These are phyloP conservation scores for Gambusia affinis DNA, from an alignment of 2,113 vertebrate species.

Conservation along the genomic window DNA sequence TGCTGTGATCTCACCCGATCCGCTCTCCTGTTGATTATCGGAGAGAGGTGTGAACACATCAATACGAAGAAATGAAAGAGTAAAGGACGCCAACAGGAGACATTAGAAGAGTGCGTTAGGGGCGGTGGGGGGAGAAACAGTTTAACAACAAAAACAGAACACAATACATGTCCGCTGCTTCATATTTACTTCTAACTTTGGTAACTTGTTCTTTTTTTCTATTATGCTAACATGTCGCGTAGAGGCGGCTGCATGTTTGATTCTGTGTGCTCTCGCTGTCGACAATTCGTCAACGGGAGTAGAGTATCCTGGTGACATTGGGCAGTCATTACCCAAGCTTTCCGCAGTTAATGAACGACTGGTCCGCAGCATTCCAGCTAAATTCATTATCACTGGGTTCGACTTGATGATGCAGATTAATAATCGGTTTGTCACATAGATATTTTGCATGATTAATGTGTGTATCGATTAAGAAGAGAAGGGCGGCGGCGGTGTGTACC, in stretches of 20 bases:
- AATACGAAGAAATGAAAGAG: constrained; percentile 63
- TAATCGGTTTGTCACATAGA: constrained; percentile 84
- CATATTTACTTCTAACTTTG: neutral
- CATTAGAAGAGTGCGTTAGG: neutral
- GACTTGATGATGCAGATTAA: constrained; percentile 84
- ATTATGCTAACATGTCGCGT: neutral
- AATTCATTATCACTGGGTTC: constrained; percentile 86
- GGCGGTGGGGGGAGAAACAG: constrained; percentile 3
- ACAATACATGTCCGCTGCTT: neutral
- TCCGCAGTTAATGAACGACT: constrained; percentile 87
- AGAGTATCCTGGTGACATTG: constrained; percentile 82
- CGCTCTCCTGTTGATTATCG: constrained; percentile 78
- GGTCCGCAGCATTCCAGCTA: constrained; percentile 83
- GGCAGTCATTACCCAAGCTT: constrained; percentile 82
- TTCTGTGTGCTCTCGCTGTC: neutral
- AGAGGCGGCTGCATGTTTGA: constrained; percentile 14
- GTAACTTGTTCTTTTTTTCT: neutral
- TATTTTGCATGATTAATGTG: constrained; percentile 85
- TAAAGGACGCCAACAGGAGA: constrained; percentile 27
- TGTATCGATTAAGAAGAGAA: constrained; percentile 80
- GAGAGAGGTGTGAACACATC: constrained; percentile 72
- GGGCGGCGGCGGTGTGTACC: constrained; percentile 52
- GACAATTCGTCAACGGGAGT: constrained; percentile 71
- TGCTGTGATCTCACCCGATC: constrained; percentile 75
- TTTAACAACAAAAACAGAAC: neutral